A percentile compares a stretch with the other conserved stretches of the same genome.
Conservation (phyloP, 1,140 invertebrate species). For the Lanistes nyassanus region DNA sequence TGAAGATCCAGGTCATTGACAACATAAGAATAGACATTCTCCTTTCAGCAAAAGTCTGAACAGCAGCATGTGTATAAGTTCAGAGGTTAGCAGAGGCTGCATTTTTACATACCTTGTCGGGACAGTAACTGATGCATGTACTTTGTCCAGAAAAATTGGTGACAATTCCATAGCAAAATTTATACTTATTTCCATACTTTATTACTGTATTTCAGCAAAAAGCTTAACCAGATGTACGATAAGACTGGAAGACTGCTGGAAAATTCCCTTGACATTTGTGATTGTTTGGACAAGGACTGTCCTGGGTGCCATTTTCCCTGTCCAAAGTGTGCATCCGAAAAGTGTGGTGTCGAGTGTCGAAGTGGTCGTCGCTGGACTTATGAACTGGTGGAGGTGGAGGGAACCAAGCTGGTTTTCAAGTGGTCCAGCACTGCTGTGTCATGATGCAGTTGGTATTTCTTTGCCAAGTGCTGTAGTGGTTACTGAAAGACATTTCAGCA, state of each 20-base stretch:
- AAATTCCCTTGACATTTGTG: conserved; percentile 78
- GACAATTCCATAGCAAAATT: not conserved
- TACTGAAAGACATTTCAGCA: no score
- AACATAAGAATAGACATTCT: no score
- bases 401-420: conserved; percentile 44
- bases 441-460: no score
- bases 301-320: conserved; percentile 85
- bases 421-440: conserved; percentile 28
- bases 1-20: no score
- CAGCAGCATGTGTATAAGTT: not conserved
- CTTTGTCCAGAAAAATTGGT: no score
- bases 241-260: conserved; percentile 65
- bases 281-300: conserved; percentile 78
- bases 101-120: not conserved
- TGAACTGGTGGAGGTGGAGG: conserved; percentile 63
- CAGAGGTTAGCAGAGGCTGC: no score
- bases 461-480: no score
- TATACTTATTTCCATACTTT: not conserved
- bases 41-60: no score
- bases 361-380: conserved; percentile 62
- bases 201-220: conserved; percentile 42
- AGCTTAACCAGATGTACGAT: conserved; percentile 64
- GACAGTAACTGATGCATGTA: not conserved
- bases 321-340: conserved; percentile 75
- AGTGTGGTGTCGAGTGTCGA: conserved; percentile 75